A percentile compares a stretch with the other conserved stretches of the same genome.
Evolutionary conservation across 2,888 invertebrate genomes (phyloP).

Genomic region (Amphipyra tragopoginis): DNA sequence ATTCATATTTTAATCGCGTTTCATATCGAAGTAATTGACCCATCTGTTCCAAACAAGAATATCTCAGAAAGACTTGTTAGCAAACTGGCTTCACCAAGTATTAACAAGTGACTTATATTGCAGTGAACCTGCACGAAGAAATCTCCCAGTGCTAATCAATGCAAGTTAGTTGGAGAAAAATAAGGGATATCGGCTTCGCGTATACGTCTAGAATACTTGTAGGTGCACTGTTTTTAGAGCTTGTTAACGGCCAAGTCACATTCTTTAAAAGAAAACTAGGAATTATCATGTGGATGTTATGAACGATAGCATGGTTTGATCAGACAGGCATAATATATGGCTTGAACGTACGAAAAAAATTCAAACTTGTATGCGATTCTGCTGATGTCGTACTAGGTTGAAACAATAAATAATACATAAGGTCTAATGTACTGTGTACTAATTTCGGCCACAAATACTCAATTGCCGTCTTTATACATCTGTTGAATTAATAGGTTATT

Average conservation of each 20-base stretch:
- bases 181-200: constrained; percentile 30
- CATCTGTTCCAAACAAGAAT: constrained; percentile 30
- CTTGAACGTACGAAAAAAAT: too few relatives aligned
- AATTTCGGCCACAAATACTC: too few relatives aligned
- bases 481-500: too few relatives aligned
- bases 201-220: constrained; percentile 14
- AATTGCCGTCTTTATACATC: too few relatives aligned
- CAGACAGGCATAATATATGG: background rate
- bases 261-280: constrained; percentile 28
- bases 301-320: background rate
- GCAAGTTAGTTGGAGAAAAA: constrained; percentile 28
- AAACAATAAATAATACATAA: too few relatives aligned
- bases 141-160: constrained; percentile 40
- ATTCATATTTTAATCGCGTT: constrained; percentile 26
- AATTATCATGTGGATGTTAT: constrained; percentile 4
- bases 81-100: constrained; percentile 38
- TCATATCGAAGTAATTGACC: constrained; percentile 48
- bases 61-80: constrained; percentile 28
- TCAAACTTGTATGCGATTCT: too few relatives aligned
- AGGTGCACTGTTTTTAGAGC: constrained; percentile 19
- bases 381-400: too few relatives aligned
- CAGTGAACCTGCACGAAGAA: constrained; percentile 36
- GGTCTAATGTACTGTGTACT: too few relatives aligned
- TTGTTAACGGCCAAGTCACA: constrained; percentile 24
- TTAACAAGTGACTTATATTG: constrained; percentile 42